These are phyloP conservation scores for Pheosia tremula DNA, from an alignment of 2,888 invertebrate genomes.

Conservation along the genomic window DNA sequence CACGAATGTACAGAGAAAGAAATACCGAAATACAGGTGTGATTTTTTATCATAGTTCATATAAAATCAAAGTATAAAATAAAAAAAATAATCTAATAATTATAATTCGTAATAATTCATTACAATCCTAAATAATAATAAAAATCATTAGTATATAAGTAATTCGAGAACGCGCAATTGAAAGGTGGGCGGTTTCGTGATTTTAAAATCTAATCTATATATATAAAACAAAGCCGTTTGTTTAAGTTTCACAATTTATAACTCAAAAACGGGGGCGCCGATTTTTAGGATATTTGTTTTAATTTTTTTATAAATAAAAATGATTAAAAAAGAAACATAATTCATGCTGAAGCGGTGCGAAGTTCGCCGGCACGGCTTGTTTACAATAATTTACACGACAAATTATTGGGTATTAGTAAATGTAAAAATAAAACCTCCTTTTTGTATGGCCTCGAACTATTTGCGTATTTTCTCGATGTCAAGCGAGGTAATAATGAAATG, in stretches of 20 bases:
- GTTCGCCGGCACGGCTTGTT: too few species aligned
- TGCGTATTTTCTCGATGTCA: neutral
- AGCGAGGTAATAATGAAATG: neutral
- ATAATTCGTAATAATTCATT: constrained; percentile 2
- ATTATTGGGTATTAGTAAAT: neutral
- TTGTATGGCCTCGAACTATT: neutral
- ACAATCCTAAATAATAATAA: neutral
- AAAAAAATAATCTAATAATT: neutral
- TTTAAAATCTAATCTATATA: constrained; percentile 20
- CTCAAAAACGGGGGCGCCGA: too few species aligned
- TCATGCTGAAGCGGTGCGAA: too few species aligned
- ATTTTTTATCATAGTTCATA: too few species aligned
- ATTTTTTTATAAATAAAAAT: too few species aligned
- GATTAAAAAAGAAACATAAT: too few species aligned
- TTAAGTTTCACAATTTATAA: too few species aligned
- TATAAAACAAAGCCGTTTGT: too few species aligned
- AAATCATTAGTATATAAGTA: neutral
- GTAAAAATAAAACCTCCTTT: constrained; percentile 12
- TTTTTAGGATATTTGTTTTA: too few species aligned
- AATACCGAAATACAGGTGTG: too few species aligned
- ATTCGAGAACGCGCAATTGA: constrained; percentile 11
- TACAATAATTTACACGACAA: constrained; percentile 10
- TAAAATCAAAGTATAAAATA: too few species aligned
- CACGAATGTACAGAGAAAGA: too few species aligned
- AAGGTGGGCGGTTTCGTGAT: constrained; percentile 43